Conservation (phyloP, 2,888 invertebrate species). For the Scaptomyza cyrtandrae region DNA sequence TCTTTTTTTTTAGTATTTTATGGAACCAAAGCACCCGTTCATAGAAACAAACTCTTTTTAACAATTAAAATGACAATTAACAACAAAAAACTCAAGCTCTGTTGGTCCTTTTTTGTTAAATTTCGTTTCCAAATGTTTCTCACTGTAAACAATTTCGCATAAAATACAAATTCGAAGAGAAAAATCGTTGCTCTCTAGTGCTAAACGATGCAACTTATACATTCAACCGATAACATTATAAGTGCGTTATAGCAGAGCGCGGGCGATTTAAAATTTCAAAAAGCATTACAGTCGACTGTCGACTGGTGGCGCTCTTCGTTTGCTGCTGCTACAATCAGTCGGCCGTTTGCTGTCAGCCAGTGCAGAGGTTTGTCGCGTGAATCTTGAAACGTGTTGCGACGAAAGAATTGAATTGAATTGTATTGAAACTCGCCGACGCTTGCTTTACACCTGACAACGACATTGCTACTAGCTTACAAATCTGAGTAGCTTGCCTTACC, state of each 20-base stretch:
- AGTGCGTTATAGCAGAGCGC: constrained; percentile 31
- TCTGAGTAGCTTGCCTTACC: constrained; percentile 25
- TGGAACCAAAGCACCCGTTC: too few relatives aligned
- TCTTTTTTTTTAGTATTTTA: too few relatives aligned
- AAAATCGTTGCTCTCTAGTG: constrained; percentile 8
- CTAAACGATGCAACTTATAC: constrained; percentile 29
- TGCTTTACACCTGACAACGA: constrained; percentile 32
- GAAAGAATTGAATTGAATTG: constrained; percentile 37
- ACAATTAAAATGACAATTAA: too few relatives aligned
- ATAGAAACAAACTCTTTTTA: too few relatives aligned
- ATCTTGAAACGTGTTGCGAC: constrained; percentile 58
- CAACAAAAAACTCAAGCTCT: neutral
- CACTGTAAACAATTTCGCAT: neutral
- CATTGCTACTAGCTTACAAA: constrained; percentile 62
- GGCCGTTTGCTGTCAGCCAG: constrained; percentile 60
- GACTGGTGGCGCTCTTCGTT: constrained; percentile 8
- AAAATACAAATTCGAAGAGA: constrained; percentile 32
- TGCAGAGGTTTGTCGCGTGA: constrained; percentile 66
- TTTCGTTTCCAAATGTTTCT: neutral
- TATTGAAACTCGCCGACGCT: constrained; percentile 43
- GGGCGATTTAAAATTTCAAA: constrained; percentile 46
- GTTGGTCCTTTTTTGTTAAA: neutral
- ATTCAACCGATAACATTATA: constrained; percentile 28
- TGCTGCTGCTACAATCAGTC: constrained; percentile 59
- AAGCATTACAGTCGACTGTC: constrained; percentile 16